Evolutionary conservation across 2,113 vertebrate genomes (phyloP).

Genomic region (Callopanchax toddi): DNA sequence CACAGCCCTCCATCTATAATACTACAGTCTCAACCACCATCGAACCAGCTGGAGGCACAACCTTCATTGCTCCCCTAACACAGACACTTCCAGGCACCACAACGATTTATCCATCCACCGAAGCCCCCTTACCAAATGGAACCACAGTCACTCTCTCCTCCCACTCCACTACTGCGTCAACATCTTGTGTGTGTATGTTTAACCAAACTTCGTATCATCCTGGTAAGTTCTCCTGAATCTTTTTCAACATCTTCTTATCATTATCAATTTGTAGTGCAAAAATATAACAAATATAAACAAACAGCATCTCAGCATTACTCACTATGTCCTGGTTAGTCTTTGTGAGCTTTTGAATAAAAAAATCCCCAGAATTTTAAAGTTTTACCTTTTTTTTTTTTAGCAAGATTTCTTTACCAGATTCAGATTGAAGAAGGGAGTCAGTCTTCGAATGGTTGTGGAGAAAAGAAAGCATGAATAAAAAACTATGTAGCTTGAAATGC

Average conservation of each 20-base stretch:
- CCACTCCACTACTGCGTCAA: neutral
- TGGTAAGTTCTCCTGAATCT: slow-evolving; percentile 31
- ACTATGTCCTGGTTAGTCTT: no score
- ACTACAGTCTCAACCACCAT: neutral
- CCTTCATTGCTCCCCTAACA: slow-evolving; percentile 34
- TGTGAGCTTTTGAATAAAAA: no score
- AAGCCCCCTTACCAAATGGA: neutral
- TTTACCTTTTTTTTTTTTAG: no score
- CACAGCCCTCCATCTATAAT: neutral
- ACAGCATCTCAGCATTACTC: no score
- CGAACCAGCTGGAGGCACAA: neutral
- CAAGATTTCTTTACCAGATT: no score
- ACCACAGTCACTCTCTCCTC: slow-evolving; percentile 6
- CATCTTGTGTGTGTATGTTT: slow-evolving; percentile 35
- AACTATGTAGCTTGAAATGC: no score
- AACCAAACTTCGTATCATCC: slow-evolving; percentile 25
- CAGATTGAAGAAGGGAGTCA: no score
- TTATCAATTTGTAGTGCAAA: no score
- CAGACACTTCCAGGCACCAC: slow-evolving; percentile 34
- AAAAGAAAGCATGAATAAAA: no score
- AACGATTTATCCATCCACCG: neutral
- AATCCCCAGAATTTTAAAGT: no score
- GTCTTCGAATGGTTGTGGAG: no score
- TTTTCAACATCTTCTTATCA: neutral
- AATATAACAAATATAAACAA: no score